Conservation (phyloP, 2,113 vertebrate genomes). For the Oreamnos americanus region DNA sequence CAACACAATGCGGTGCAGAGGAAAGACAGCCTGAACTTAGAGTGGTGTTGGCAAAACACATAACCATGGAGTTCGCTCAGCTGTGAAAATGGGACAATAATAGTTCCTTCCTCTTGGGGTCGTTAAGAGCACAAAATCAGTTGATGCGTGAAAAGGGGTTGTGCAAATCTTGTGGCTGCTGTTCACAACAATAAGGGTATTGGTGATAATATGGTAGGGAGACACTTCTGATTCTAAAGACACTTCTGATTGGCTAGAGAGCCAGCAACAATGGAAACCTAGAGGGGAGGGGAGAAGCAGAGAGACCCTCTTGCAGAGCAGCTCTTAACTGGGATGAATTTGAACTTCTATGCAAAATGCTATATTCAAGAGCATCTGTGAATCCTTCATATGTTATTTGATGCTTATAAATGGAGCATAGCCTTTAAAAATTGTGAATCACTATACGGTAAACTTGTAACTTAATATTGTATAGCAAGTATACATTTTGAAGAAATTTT, state of each 20-base stretch:
- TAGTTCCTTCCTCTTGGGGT: conserved; percentile 61
- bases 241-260: neutral
- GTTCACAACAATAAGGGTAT: neutral
- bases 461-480: neutral
- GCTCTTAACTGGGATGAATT: neutral
- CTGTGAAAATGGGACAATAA: conserved; percentile 48
- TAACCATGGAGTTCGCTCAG: conserved; percentile 6
- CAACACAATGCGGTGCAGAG: neutral
- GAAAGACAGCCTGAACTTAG: neutral
- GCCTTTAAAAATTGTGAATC: neutral
- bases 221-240: neutral
- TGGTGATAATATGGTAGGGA: neutral
- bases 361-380: neutral
- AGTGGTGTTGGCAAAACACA: neutral
- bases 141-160: neutral
- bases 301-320: neutral
- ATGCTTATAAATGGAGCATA: neutral
- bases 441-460: neutral
- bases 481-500: neutral
- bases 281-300: neutral
- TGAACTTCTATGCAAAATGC: neutral
- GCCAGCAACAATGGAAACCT: neutral
- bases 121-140: conserved; percentile 26
- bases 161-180: neutral
- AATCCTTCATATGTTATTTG: neutral